Evolutionary conservation across 2,888 invertebrate species (phyloP), one percentile per base, ranked within the genome.

Genomic region (Zygaena filipendulae): DNA sequence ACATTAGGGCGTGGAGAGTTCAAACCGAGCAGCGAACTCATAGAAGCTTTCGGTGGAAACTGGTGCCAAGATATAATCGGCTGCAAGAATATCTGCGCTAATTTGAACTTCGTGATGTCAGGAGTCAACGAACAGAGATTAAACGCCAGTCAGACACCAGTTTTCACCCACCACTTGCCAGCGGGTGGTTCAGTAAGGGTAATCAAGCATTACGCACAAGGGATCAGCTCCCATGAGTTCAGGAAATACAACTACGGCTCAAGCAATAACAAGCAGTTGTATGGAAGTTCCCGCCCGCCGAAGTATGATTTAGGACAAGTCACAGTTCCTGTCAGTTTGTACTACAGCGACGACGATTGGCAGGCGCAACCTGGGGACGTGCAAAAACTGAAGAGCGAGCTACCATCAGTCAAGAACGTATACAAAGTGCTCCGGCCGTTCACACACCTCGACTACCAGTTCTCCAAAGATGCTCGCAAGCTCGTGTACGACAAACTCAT

Each of bases 301-400:
- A 58, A 52, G 21, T 81, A 71, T 53, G 52, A 72, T 29, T 44
- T 81, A 46, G 42, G 53, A 7, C 51, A 59, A 20, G 75, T 81
- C n/a, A 47, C 43, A 12, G 60, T 54, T 1, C 81, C 82, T 1
- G 71, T 80, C 11, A 52, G 52, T 2, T 42, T 82, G 25, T 72
- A 66, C 57, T 64, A 61, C 52, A 64, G 69, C 32, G 59, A 63
- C 9, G 84, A 86, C 24, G 92, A 92, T 60, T 85, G 86, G 83
- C 59, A 91, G 26, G 82, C 88, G 10, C 69, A 81, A 33, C 80
- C 82, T 23, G 59, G 61, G 43, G 87, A 88, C 38, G 85, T 87
- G 1, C 55, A 77, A 20, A 70, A 71, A 23, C 56, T 88, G 36
- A 69, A 74, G 25, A 52, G 58, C 3, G 70, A 81, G 39, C 66